Percentiles rank a stretch among this genome's conserved stretches.
phyloP scores from a whole-genome alignment of 1,140 invertebrate genomes.

The Leptinotarsa texana region DNA sequence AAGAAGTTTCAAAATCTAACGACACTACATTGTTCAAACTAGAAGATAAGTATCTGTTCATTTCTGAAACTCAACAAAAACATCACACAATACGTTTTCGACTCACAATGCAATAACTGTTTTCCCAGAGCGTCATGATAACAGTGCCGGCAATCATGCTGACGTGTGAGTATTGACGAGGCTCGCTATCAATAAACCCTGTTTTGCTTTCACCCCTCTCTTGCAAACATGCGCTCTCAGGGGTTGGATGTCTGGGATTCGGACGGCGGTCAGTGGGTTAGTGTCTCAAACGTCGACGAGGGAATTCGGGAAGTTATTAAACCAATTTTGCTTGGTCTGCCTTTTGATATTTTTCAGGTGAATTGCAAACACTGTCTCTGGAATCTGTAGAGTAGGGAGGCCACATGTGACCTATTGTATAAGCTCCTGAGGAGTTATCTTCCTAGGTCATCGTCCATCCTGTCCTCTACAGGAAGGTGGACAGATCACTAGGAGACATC shows the following conservation, averaged over 20 bases:
- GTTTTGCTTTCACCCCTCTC: background rate
- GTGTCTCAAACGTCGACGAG: background rate
- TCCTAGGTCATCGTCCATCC: too few relatives aligned
- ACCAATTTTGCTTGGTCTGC: too few relatives aligned
- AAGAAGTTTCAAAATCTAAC: constrained; percentile 60
- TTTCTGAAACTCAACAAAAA: constrained; percentile 17
- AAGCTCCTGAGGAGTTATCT: too few relatives aligned
- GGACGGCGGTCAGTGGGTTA: constrained; percentile 3
- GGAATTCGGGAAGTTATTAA: background rate
- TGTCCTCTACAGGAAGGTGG: too few relatives aligned
- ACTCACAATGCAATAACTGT: background rate
- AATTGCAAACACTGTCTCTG: too few relatives aligned
- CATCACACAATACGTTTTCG: background rate
- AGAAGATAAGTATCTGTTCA: constrained; percentile 47
- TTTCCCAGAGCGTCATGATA: background rate
- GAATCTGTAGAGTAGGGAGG: too few relatives aligned
- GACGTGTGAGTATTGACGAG: background rate
- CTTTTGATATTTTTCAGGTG: too few relatives aligned
- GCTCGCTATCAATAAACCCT: background rate
- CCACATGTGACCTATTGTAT: too few relatives aligned
- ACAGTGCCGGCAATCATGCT: background rate
- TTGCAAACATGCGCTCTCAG: background rate
- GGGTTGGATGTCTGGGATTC: background rate
- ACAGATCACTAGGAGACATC: too few relatives aligned
- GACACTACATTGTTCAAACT: constrained; percentile 55